Evolutionary conservation across 1,140 invertebrate genomes (phyloP), one percentile per base, ranked within the genome.

Genomic region (Mylabris phalerata): DNA sequence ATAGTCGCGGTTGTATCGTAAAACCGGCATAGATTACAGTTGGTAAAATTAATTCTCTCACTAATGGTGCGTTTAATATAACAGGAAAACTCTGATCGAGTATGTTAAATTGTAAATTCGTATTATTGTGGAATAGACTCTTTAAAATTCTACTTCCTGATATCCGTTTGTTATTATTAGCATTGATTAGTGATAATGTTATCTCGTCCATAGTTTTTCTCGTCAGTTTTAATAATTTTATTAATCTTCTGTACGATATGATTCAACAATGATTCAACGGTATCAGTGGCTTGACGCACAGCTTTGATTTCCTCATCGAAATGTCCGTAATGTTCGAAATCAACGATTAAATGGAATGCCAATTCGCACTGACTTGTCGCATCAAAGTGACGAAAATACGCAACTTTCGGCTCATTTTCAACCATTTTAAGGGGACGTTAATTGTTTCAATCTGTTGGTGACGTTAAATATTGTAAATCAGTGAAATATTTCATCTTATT

Each of bases 1-100:
- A 80, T 71, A 85, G 82, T 9, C 73, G 72, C 1, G 90, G 89
- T 75, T 90, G 89, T 2, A 87, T 76, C 10, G 83, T 82, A 76
- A 86, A 93, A 2, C 82, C 86, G 2, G 79, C 80, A 73, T 93
- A 78, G 26, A 92, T 83, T 45, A 75, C 79, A 40, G 76, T 75
- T 4, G 90, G 87, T 25, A 95, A 75, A 43, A 73, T 75, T 2
- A 93, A 63, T 49, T 69, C 74, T 26, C 73, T 67, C 1, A 94
- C 73, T 76, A 82, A 86, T 0, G 92, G 92, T 5, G 82, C 73
- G 77, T 96, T 94, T 2, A 87, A 73, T n/a, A 81, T 73, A 13
- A 92, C 75, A 13, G 76, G 57, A 71, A 82, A 90, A 11, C 72
- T 64, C 2, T 75, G 71, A 24, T 84, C 59, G 42, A 64, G 61